Percentiles rank a stretch among this genome's conserved stretches.
phyloP scores from a whole-genome alignment of 1,140 invertebrate species.

The Leucophenga varia region DNA sequence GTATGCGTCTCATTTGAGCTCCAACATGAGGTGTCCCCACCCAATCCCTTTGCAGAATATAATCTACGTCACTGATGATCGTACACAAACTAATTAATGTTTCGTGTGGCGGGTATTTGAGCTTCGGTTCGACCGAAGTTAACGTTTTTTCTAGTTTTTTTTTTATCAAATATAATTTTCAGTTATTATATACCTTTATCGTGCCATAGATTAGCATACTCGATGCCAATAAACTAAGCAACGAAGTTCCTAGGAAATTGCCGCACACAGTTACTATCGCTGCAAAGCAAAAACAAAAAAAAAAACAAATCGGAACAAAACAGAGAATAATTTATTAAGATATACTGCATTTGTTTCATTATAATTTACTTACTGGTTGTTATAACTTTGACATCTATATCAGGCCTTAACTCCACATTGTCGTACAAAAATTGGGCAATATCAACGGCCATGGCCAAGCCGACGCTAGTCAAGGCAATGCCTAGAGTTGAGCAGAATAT shows the following conservation, averaged over 20 bases:
- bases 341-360: no score
- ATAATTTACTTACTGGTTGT: neutral
- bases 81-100: no score
- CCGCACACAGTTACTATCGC: conserved; percentile 15
- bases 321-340: neutral
- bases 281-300: conserved; percentile 12
- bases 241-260: conserved; percentile 18
- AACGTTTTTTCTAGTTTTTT: no score
- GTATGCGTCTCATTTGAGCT: no score
- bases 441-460: conserved; percentile 16
- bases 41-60: no score
- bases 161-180: no score
- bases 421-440: conserved; percentile 8
- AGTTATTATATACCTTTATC: conserved; percentile 29
- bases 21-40: no score
- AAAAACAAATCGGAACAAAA: no score
- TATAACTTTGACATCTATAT: conserved; percentile 16
- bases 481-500: conserved; percentile 11
- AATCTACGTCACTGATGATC: no score
- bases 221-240: conserved; percentile 29
- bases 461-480: neutral
- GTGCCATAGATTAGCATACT: conserved; percentile 31
- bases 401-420: no score
- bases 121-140: no score
- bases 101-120: no score